Conservation (phyloP, 92 coral and sea anemone genomes). For the Zoanthus sociatus region DNA sequence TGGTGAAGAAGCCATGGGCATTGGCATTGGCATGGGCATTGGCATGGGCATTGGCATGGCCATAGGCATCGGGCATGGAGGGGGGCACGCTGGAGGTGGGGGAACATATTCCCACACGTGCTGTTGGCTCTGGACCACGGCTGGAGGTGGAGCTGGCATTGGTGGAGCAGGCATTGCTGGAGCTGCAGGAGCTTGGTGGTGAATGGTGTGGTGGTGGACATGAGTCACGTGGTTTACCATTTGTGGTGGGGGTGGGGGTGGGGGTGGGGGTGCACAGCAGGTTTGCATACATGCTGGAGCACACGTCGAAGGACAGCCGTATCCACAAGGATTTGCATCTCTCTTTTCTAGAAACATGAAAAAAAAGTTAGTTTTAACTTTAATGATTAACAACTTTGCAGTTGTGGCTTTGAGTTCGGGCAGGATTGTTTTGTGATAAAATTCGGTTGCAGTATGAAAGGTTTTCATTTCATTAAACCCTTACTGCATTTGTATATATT, state of each 20-base stretch:
- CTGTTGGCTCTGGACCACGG: slow-evolving; percentile 88
- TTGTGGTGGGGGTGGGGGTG: slow-evolving; percentile 97
- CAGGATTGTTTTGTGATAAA: neutral
- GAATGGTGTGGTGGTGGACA: slow-evolving; percentile 87
- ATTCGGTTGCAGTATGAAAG: neutral
- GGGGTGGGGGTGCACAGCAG: slow-evolving; percentile 92
- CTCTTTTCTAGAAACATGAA: slow-evolving; percentile 72
- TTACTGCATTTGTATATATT: neutral
- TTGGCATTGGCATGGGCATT: too few relatives aligned
- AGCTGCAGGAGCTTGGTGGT: slow-evolving; percentile 86
- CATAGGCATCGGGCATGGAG: slow-evolving; percentile 71
- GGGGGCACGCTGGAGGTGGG: slow-evolving; percentile 89
- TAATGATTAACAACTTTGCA: neutral
- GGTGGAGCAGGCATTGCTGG: slow-evolving; percentile 83
- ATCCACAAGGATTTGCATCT: slow-evolving; percentile 96
- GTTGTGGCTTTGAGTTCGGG: neutral
- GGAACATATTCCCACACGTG: slow-evolving; percentile 95
- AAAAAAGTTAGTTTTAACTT: neutral
- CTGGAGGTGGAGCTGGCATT: slow-evolving; percentile 91
- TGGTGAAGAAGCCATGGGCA: neutral
- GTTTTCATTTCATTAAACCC: neutral
- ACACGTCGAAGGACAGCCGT: slow-evolving; percentile 80
- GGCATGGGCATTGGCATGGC: slow-evolving; percentile 46
- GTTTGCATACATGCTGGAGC: slow-evolving; percentile 81
- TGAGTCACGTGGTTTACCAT: slow-evolving; percentile 85